Conservation (phyloP, 1,140 invertebrate genomes). For the Sycophila sp. region DNA sequence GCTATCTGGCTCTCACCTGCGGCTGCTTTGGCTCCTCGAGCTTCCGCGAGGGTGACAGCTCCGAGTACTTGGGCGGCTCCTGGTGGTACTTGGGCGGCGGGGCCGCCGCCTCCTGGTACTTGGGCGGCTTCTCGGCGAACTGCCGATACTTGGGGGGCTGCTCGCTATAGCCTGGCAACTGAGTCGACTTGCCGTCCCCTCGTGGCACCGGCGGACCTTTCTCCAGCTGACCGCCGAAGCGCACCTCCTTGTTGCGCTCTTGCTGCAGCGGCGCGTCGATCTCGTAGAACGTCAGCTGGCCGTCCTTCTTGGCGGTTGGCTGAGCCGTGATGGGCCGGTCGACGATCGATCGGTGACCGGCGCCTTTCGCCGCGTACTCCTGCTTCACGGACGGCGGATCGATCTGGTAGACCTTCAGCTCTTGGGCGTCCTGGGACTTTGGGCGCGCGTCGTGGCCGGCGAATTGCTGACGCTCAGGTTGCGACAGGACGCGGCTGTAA, state of each 20-base stretch:
- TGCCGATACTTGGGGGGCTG: constrained; percentile 58
- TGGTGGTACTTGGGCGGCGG: constrained; percentile 56
- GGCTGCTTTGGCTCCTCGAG: constrained; percentile 54
- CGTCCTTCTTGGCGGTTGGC: constrained; percentile 49
- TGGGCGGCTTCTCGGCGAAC: constrained; percentile 54
- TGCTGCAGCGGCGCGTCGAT: constrained; percentile 51
- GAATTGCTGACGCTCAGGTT: constrained; percentile 58
- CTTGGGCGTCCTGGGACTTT: constrained; percentile 58
- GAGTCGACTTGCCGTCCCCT: constrained; percentile 24
- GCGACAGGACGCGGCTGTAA: constrained; percentile 56
- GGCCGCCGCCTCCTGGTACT: constrained; percentile 54
- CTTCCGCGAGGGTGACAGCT: constrained; percentile 46
- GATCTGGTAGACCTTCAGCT: constrained; percentile 55
- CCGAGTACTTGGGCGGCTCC: constrained; percentile 58
- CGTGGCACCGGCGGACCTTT: constrained; percentile 25
- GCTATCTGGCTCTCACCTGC: constrained; percentile 45
- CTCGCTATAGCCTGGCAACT: constrained; percentile 6
- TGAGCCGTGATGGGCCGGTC: constrained; percentile 38
- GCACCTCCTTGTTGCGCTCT: constrained; percentile 51
- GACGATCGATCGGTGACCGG: constrained; percentile 35
- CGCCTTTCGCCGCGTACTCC: constrained; percentile 23
- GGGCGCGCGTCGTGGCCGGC: constrained; percentile 53
- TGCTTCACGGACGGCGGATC: constrained; percentile 45
- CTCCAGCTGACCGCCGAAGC: constrained; percentile 23
- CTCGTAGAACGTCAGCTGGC: constrained; percentile 55